Base-by-base conservation (phyloP, 2,797 vertebrate genomes). In the Otolemur crassicaudatus region DNA sequence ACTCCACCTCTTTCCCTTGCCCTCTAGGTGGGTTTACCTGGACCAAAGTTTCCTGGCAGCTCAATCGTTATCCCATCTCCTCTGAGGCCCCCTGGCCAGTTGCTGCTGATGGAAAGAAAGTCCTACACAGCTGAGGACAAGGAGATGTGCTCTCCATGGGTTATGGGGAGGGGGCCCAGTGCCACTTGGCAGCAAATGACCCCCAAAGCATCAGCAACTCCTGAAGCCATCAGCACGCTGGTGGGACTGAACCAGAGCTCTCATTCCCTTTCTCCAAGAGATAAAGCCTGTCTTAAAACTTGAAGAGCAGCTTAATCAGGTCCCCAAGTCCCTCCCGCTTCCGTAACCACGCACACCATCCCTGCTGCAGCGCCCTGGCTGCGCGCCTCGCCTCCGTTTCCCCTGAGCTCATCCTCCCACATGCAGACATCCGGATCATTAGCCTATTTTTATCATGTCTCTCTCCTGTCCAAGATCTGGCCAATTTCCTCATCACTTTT, bases 401-500 rank as follows among this genome's bases (percentile, higher is more conserved):
- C 81, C 76, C 63, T 14, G 3, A 37, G 77, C 31, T 80, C 81
- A 20, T 70, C 82, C 69, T 93, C 93, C 91, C 94, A 93, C 75
- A 9, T 4, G 53, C 79, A 82, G 79, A 95, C 75, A 87, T 91
- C 84, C 67, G 87, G 67, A 65, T 92, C 67, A 53, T 67, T n/a
- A 76, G 77, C 34, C 91, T 84, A 37, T 95, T 87, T 93, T 85
- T 77, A 80, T 70, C 90, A 46, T 1, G 31, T 81, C 79, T 91
- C 86, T 81, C 73, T 95, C 76, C 56, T 88, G 61, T 73, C 89
- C 43, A 91, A 92, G 82, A 88, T 53, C 86, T 91, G 79, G 77
- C 53, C 79, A 43, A 3, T 89, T 86, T 94, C 89, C 80, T 67
- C 72, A 43, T 34, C 0, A 8, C 63, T 70, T 56, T 84, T 56